Evolutionary conservation across 1,140 invertebrate genomes (phyloP).

Genomic region (Formica selysi): DNA sequence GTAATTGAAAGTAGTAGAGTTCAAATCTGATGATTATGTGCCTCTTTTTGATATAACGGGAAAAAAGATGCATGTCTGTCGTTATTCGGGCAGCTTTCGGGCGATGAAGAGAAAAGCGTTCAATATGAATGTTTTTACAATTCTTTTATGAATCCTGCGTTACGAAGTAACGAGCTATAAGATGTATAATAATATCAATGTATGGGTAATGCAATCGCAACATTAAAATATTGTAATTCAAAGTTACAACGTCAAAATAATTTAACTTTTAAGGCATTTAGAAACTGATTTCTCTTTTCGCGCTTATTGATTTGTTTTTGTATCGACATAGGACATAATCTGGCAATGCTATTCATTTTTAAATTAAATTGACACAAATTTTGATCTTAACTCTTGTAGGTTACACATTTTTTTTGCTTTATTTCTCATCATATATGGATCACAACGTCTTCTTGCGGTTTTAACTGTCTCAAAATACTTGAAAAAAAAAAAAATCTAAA

Average conservation of each 20-base stretch:
- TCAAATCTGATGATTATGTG: not conserved
- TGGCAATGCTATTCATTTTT: not conserved
- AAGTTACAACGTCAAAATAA: not conserved
- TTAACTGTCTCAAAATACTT: no score
- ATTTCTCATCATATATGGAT: no score
- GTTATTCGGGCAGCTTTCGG: not conserved
- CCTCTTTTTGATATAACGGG: slow-evolving; percentile 8
- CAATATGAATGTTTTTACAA: slow-evolving; percentile 6
- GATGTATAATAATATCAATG: slow-evolving; percentile 20
- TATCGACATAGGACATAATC: not conserved
- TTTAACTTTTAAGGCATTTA: not conserved
- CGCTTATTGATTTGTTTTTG: not conserved
- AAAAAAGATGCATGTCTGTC: slow-evolving; percentile 10
- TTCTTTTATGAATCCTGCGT: slow-evolving; percentile 25
- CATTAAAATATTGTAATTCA: not conserved
- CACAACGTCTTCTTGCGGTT: no score
- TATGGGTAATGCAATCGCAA: no score
- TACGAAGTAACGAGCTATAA: not conserved
- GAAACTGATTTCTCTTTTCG: not conserved
- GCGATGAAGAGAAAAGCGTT: slow-evolving; percentile 37
- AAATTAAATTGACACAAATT: not conserved
- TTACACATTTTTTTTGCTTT: no score
- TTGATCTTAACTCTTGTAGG: not conserved
- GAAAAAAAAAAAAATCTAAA: no score
- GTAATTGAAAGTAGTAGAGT: slow-evolving; percentile 56